These are phyloP conservation scores for Drosophila pseudoobscura DNA, from an alignment of 1,140 invertebrate species.

Conservation along the genomic window DNA sequence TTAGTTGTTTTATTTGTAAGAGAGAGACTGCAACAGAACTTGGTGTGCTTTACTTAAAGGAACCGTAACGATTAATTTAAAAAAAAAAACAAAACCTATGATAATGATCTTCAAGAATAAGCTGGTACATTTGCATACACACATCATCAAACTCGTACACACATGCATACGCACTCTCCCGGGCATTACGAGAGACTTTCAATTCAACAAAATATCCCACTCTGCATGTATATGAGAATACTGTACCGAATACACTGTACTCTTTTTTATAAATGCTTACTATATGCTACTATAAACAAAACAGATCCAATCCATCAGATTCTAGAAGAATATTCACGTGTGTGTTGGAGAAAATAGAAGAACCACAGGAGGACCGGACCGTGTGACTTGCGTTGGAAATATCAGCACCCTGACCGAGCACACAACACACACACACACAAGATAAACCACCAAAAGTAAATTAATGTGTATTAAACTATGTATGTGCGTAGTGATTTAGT, in stretches of 20 bases:
- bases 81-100: constrained; percentile 8
- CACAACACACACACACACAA: constrained; percentile 9
- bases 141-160: constrained; percentile 19
- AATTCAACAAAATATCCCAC: constrained; percentile 32
- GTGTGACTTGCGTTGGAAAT: constrained; percentile 32
- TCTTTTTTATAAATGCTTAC: constrained; percentile 64
- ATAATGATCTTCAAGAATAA: constrained; percentile 22
- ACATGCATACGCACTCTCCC: constrained; percentile 22
- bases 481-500: constrained; percentile 66
- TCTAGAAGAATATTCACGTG: constrained; percentile 39
- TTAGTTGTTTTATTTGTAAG: constrained; percentile 70
- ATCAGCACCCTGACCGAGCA: constrained; percentile 46
- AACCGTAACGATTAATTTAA: constrained; percentile 50
- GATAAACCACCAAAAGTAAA: constrained; percentile 75
- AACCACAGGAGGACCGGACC: background rate
- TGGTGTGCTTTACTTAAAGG: constrained; percentile 73
- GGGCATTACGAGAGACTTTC: constrained; percentile 33
- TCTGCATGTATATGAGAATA: constrained; percentile 36
- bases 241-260: constrained; percentile 29
- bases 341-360: constrained; percentile 48
- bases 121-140: constrained; percentile 10
- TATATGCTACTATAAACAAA: constrained; percentile 27
- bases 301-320: constrained; percentile 50
- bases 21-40: constrained; percentile 75
- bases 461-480: constrained; percentile 72